A percentile compares a stretch with the other conserved stretches of the same genome.
phyloP scores from a whole-genome alignment of 1,140 invertebrate species.

The Papilio machaon region DNA sequence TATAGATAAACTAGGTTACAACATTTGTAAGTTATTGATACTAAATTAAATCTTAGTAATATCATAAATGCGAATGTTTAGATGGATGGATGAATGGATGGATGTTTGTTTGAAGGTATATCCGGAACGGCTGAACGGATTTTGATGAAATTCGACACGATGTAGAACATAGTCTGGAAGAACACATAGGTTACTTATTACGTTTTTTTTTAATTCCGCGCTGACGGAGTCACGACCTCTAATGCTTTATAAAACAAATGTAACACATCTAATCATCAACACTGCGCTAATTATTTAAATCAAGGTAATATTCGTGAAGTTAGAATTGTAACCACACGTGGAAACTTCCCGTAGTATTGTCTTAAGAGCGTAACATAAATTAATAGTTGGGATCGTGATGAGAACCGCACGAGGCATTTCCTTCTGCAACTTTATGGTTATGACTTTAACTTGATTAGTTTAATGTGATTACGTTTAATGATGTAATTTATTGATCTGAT shows the following conservation, averaged over 20 bases:
- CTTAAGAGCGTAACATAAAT: conserved; percentile 12
- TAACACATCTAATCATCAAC: neutral
- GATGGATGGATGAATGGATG: no score
- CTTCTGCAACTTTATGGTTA: neutral
- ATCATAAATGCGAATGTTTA: no score
- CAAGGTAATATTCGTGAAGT: neutral
- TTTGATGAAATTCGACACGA: no score
- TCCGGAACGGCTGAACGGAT: no score
- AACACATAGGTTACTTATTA: no score
- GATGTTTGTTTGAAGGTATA: no score
- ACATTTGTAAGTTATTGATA: no score
- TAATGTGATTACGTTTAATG: neutral
- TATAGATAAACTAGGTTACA: no score
- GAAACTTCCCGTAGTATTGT: neutral
- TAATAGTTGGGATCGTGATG: neutral
- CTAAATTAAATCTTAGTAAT: no score
- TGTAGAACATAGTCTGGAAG: no score
- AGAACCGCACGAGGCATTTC: neutral
- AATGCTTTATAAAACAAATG: neutral
- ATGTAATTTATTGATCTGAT: neutral
- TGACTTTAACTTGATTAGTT: neutral
- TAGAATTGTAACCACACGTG: neutral
- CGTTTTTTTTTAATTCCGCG: no score
- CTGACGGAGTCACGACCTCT: neutral
- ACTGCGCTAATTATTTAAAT: neutral